These are phyloP conservation scores for Euproctis similis DNA, from an alignment of 2,888 invertebrate species.

Conservation along the genomic window DNA sequence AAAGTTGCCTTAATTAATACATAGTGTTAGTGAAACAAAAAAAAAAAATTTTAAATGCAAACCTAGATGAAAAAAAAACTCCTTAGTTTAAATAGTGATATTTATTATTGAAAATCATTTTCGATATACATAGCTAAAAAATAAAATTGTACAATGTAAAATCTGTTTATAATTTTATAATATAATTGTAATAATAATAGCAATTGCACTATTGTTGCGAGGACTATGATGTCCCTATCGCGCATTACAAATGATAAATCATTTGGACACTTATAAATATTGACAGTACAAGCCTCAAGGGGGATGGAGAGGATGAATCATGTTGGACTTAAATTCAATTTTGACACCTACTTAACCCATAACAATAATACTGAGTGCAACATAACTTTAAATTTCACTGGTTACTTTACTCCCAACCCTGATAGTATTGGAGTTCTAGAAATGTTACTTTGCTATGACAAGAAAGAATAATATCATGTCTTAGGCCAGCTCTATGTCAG, in stretches of 20 bases:
- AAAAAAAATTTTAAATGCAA: slow-evolving; percentile 53
- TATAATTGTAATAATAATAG: slow-evolving; percentile 54
- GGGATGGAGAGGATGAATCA: too few species aligned
- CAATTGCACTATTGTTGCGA: slow-evolving; percentile 75
- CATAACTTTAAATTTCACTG: slow-evolving; percentile 65
- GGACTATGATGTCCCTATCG: slow-evolving; percentile 69
- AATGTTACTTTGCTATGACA: slow-evolving; percentile 47
- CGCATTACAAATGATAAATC: slow-evolving; percentile 48
- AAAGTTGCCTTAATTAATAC: slow-evolving; percentile 24
- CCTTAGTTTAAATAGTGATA: slow-evolving; percentile 66
- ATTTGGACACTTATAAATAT: slow-evolving; percentile 48
- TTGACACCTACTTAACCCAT: slow-evolving; percentile 51
- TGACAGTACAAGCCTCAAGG: slow-evolving; percentile 52
- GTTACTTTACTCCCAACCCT: slow-evolving; percentile 38
- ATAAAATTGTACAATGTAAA: slow-evolving; percentile 74
- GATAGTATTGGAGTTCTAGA: slow-evolving; percentile 48
- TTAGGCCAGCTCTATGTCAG: slow-evolving; percentile 57
- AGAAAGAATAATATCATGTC: slow-evolving; percentile 45
- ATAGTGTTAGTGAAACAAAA: slow-evolving; percentile 30
- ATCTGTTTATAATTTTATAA: slow-evolving; percentile 67
- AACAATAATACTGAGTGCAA: slow-evolving; percentile 69
- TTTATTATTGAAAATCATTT: slow-evolving; percentile 69
- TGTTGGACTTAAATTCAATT: slow-evolving; percentile 51
- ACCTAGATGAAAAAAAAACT: slow-evolving; percentile 50
- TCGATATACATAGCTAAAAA: slow-evolving; percentile 69